Evolutionary conservation across 1,140 invertebrate species (phyloP).

Genomic region (Drosophila bocki): DNA sequence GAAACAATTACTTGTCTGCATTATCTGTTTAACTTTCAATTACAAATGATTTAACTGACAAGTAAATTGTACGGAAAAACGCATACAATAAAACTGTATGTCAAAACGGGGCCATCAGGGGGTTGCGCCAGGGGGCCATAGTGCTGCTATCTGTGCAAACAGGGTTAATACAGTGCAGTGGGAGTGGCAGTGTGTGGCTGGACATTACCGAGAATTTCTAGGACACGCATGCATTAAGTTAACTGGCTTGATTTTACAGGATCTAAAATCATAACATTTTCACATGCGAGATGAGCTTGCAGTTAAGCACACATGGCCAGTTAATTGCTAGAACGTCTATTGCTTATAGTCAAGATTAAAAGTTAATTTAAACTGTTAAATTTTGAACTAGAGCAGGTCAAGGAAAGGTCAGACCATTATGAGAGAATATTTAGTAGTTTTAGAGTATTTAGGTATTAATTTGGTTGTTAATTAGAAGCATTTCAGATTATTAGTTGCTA

Average conservation of each 20-base stretch:
- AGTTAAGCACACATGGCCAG: background rate
- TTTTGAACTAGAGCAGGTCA: background rate
- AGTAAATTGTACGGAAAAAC: conserved; percentile 46
- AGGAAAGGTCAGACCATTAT: background rate
- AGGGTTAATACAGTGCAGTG: background rate
- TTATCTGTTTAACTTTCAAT: conserved; percentile 48
- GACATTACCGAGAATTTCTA: conserved; percentile 14
- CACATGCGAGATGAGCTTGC: background rate
- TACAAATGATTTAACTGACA: conserved; percentile 46
- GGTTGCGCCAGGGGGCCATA: conserved; percentile 11
- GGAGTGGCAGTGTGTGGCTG: background rate
- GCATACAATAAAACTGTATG: conserved; percentile 39
- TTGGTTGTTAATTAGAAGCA: background rate
- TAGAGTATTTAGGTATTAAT: background rate
- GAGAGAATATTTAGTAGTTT: background rate
- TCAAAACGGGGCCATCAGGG: conserved; percentile 20
- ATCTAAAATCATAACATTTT: conserved; percentile 14
- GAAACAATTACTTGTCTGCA: conserved; percentile 33
- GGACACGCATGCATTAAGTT: conserved; percentile 18
- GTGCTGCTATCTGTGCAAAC: background rate
- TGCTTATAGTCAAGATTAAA: conserved; percentile 2
- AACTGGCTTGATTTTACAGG: background rate
- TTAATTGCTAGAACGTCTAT: conserved; percentile 9
- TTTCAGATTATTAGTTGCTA: background rate
- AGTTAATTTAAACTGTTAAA: conserved; percentile 10